Evolutionary conservation across 2,113 vertebrate species (phyloP).

Genomic region (Burhinus oedicnemus): DNA sequence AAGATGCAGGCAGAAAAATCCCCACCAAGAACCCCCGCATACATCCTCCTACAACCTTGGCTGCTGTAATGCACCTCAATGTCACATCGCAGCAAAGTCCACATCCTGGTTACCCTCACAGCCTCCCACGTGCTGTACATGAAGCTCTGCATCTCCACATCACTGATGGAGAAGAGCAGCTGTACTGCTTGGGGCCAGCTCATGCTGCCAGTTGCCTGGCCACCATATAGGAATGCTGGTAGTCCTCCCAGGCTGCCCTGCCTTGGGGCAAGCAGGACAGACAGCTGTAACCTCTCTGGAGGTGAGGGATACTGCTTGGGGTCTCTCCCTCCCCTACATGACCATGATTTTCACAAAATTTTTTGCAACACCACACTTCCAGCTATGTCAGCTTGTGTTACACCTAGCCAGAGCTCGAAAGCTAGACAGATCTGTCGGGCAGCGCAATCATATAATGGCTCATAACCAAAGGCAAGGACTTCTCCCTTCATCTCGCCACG

Average conservation of each 20-base stretch:
- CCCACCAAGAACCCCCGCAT: neutral
- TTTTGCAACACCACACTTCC: neutral
- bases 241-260: too few relatives aligned
- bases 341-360: neutral
- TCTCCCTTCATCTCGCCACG: neutral
- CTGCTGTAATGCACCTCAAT: neutral
- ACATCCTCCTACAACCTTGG: neutral
- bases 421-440: neutral
- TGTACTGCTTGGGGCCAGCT: neutral
- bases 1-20: neutral
- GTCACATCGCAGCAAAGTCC: neutral
- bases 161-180: neutral
- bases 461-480: neutral
- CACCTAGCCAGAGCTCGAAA: neutral
- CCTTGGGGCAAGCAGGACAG: neutral
- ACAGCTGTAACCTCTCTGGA: neutral
- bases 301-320: neutral
- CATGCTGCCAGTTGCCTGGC: neutral
- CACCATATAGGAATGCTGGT: accelerated
- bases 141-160: neutral
- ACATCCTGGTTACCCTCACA: too few relatives aligned
- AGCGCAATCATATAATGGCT: neutral
- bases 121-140: too few relatives aligned
- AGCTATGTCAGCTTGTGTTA: neutral
- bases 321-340: accelerated